Evolutionary conservation across 1,140 invertebrate genomes (phyloP), one percentile per base, ranked within the genome.

Genomic region (Megalopta genalis): DNA sequence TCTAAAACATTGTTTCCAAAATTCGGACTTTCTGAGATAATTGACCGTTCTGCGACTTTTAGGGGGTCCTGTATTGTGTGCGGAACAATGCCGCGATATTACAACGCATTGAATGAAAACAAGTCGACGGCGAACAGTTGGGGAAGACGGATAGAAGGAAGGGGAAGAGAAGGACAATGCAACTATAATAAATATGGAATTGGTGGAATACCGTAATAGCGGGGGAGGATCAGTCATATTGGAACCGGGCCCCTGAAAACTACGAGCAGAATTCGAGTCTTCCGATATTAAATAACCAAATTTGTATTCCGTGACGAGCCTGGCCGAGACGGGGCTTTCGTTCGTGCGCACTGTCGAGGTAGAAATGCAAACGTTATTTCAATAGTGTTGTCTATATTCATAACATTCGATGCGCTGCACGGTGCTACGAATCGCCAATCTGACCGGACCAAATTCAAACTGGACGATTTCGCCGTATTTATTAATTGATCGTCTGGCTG

Each of bases 101-200:
- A 72, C 68, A 57, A 86, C 81, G 86, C 86, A 89, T 89, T 86
- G 87, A 87, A 89, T 89, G 87, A 80, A 89, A 89, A 88, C 86
- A 88, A 87, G 84, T 70, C 64, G 66, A 10, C 54, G 8, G 21
- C 6, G 21, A 23, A 16, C 8, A 27, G 5, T 42, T 62, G 72
- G 71, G 67, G 75, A 70, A 82, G n/a, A n/a, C n/a, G n/a, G n/a
- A n/a, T n/a, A 76, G 85, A 89, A 85, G 87, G 85, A 87, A 16
- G 18, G 60, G 64, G 70, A 69, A 73, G 70, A 68, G 84, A 81
- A 84, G 89, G 86, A 88, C 87, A 87, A n/a, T 54, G 89, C 89
- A 88, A 87, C 81, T 80, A 85, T 84, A 86, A 87, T 89, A 88
- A 89, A 90, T 89, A 87, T 88, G 83, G 84, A 89, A 89, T 89